These are phyloP conservation scores for Calidris pugnax DNA, from an alignment of 2,113 vertebrate genomes.

Conservation along the genomic window DNA sequence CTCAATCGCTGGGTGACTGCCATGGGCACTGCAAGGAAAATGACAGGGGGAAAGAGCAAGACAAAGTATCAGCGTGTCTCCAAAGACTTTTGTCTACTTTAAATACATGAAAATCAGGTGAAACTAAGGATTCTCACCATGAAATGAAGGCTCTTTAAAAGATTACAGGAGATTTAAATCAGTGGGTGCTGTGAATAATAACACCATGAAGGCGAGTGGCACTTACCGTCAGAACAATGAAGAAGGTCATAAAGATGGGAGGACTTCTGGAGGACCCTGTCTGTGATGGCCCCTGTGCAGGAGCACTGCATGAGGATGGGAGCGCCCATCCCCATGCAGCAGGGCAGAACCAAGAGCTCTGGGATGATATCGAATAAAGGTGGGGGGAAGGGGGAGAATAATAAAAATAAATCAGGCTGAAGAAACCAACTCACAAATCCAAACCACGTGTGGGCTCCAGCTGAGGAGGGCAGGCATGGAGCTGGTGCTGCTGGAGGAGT, in stretches of 20 bases:
- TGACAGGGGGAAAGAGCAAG: background rate
- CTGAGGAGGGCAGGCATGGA: background rate
- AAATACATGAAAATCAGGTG: background rate
- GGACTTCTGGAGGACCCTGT: background rate
- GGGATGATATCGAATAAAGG: background rate
- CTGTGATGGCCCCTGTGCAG: background rate
- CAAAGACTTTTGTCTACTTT: background rate
- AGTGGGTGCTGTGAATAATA: background rate
- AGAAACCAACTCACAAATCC: background rate
- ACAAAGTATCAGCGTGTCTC: background rate
- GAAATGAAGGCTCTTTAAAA: background rate
- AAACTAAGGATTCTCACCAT: background rate
- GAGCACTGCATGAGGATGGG: background rate
- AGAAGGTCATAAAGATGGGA: background rate
- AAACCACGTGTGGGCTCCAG: rapidly evolving
- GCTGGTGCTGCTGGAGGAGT: rapidly evolving
- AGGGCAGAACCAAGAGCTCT: background rate
- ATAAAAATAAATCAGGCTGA: background rate
- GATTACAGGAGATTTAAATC: background rate
- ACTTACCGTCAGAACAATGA: background rate
- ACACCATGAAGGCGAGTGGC: background rate
- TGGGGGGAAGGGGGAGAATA: no score
- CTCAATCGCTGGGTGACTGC: rapidly evolving
- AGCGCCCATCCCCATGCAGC: rapidly evolving
- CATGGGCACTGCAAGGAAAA: background rate